A percentile compares a stretch with the other conserved stretches of the same genome.
Evolutionary conservation across 2,888 invertebrate genomes (phyloP).

Genomic region (Villa cingulata): DNA sequence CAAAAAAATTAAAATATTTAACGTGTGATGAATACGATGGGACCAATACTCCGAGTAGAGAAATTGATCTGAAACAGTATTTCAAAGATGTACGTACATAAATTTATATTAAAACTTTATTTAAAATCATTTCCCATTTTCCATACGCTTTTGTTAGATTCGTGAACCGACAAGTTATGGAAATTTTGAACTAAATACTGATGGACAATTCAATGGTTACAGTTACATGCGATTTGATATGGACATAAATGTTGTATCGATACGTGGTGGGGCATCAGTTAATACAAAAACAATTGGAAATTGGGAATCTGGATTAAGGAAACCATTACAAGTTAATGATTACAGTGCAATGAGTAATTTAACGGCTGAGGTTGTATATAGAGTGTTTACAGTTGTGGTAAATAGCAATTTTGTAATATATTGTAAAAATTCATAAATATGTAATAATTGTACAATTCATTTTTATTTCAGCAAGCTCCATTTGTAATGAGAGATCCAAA

Average conservation of each 20-base stretch:
- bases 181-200: conserved; percentile 46
- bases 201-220: conserved; percentile 47
- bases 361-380: conserved; percentile 70
- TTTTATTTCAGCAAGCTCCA: conserved; percentile 67
- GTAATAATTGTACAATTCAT: neutral
- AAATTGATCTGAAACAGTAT: conserved; percentile 54
- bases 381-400: conserved; percentile 74
- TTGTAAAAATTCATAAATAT: neutral
- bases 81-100: conserved; percentile 46
- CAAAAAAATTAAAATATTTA: conserved; percentile 55
- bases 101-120: neutral
- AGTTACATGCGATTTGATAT: conserved; percentile 65
- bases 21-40: conserved; percentile 69
- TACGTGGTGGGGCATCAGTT: conserved; percentile 58
- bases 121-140: too few species aligned
- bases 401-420: conserved; percentile 24
- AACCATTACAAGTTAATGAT: conserved; percentile 49
- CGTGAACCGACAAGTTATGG: conserved; percentile 58
- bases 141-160: conserved; percentile 29
- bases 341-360: conserved; percentile 56
- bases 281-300: conserved; percentile 56
- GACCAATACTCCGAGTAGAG: conserved; percentile 58
- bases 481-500: conserved; percentile 61
- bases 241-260: conserved; percentile 53
- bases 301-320: conserved; percentile 65